phyloP scores from a whole-genome alignment of 2,113 vertebrate genomes.

The Monopterus albus region DNA sequence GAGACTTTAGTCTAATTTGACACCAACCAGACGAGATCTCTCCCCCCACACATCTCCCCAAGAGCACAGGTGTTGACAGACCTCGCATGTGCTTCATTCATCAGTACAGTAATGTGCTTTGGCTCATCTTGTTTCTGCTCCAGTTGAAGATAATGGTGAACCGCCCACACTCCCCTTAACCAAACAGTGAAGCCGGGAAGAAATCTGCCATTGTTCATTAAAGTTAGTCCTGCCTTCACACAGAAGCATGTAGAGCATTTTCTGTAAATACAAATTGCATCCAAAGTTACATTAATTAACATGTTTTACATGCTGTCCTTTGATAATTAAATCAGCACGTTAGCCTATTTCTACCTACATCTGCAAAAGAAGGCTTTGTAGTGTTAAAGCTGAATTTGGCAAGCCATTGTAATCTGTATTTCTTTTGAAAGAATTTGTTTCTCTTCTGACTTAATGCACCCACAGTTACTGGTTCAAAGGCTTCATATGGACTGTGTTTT shows the following conservation, averaged over 20 bases:
- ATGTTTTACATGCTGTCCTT: not conserved
- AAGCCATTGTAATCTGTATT: not conserved
- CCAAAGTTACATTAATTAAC: not conserved
- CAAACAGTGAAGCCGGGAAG: constrained; percentile 39
- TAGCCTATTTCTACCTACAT: not conserved
- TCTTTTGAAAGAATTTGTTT: not conserved
- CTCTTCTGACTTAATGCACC: too few relatives aligned
- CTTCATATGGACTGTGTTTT: constrained; percentile 17
- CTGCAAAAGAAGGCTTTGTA: not conserved
- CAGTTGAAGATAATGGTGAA: constrained; percentile 46
- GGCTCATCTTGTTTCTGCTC: constrained; percentile 49
- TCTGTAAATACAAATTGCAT: not conserved
- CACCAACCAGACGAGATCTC: not conserved
- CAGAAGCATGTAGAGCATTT: too few relatives aligned
- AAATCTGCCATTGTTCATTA: constrained; percentile 40
- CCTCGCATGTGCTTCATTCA: constrained; percentile 41
- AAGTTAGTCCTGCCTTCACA: not conserved
- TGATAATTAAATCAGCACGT: not conserved
- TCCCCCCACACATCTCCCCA: not conserved
- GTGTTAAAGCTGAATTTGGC: not conserved
- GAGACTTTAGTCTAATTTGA: too few relatives aligned
- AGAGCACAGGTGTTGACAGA: constrained; percentile 28
- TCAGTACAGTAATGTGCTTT: constrained; percentile 25
- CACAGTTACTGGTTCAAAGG: not conserved
- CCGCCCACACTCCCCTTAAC: constrained; percentile 50